These are phyloP conservation scores for Nothocercus nigrocapillus DNA, from an alignment of 2,113 vertebrate species.

Conservation along the genomic window DNA sequence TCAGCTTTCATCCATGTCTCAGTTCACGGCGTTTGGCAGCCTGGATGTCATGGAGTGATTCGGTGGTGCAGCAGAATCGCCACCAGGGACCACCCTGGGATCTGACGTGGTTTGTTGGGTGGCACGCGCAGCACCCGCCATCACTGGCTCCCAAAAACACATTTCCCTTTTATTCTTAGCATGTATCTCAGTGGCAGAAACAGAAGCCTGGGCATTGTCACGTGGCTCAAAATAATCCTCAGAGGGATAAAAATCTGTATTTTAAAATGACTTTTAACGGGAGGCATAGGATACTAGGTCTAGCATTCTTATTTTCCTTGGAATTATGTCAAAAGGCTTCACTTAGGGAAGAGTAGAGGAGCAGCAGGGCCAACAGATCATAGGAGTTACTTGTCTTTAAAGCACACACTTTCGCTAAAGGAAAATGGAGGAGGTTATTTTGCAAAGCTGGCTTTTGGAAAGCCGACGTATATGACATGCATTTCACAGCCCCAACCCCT, in stretches of 20 bases:
- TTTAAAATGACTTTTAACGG: not conserved
- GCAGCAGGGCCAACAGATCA: not conserved
- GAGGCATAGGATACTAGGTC: not conserved
- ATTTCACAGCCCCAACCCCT: not conserved
- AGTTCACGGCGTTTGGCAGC: not conserved
- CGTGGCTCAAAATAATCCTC: not conserved
- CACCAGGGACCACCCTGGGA: not conserved
- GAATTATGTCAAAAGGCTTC: not conserved
- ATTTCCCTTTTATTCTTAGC: not conserved
- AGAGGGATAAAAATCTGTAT: not conserved
- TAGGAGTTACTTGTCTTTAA: not conserved
- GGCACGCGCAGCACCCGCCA: not conserved
- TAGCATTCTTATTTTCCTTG: not conserved
- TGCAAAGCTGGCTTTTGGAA: not conserved
- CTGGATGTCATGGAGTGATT: not conserved
- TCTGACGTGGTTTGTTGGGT: not conserved
- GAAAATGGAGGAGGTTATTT: not conserved
- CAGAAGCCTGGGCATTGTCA: not conserved
- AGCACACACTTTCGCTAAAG: not conserved
- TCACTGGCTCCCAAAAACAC: not conserved
- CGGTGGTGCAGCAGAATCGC: not conserved
- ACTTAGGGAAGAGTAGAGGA: not conserved
- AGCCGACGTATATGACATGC: not conserved
- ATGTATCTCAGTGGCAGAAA: not conserved
- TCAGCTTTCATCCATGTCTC: not conserved